These are phyloP conservation scores for Ranitomeya imitator DNA, from an alignment of 2,113 vertebrate genomes.

Conservation along the genomic window DNA sequence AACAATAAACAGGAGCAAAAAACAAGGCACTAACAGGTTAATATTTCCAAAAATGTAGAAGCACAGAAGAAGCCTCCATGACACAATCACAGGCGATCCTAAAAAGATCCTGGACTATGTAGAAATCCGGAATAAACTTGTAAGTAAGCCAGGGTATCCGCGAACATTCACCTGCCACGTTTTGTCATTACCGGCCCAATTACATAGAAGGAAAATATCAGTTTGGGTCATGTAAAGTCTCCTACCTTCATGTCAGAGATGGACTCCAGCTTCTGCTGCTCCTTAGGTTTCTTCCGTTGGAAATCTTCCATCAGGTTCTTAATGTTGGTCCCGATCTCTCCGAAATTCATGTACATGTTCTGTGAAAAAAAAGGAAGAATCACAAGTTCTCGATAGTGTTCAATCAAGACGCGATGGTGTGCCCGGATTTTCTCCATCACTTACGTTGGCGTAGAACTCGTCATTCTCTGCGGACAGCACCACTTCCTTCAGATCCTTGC, in stretches of 20 bases:
- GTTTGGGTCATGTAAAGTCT: neutral
- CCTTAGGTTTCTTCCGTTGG: slow-evolving; percentile 93
- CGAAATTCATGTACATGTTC: slow-evolving; percentile 98
- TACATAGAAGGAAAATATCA: no score
- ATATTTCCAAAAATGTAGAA: neutral
- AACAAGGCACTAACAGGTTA: neutral
- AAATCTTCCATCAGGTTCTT: slow-evolving; percentile 99
- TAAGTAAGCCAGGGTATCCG: no score
- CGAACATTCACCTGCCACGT: no score
- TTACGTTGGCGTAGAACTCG: slow-evolving; percentile 94
- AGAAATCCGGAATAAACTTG: neutral
- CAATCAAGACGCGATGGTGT: no score
- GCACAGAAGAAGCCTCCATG: no score
- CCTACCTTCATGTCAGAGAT: slow-evolving; percentile 94
- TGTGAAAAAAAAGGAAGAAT: slow-evolving; percentile 58
- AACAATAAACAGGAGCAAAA: no score
- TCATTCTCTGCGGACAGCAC: slow-evolving; percentile 94
- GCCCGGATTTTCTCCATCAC: slow-evolving; percentile 58
- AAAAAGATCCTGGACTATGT: neutral
- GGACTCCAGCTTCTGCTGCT: slow-evolving; percentile 93
- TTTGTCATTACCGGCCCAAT: no score
- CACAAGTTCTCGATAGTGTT: no score
- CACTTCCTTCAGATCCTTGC: slow-evolving; percentile 89
- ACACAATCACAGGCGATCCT: no score
- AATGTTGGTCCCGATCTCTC: slow-evolving; percentile 96